Evolutionary conservation across 2,888 invertebrate genomes (phyloP).

Genomic region (Spilosoma lubricipeda): DNA sequence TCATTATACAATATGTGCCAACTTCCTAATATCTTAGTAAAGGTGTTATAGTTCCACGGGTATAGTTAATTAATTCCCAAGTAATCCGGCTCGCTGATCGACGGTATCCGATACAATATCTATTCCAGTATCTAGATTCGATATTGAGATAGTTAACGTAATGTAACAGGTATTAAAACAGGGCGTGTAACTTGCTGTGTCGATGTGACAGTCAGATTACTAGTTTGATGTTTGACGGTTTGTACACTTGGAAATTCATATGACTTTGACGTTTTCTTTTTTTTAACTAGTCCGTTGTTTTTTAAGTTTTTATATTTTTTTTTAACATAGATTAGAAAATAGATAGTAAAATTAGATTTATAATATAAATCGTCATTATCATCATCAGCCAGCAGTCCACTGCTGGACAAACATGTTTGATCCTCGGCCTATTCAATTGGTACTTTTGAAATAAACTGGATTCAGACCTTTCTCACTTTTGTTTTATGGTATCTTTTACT

Average conservation of each 20-base stretch:
- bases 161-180: slow-evolving; percentile 65
- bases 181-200: slow-evolving; percentile 61
- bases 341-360: too few relatives aligned
- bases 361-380: too few relatives aligned
- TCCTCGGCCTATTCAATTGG: too few relatives aligned
- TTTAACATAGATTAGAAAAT: too few relatives aligned
- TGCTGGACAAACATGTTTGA: too few relatives aligned
- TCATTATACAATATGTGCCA: slow-evolving; percentile 40
- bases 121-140: slow-evolving; percentile 66
- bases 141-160: slow-evolving; percentile 72
- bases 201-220: slow-evolving; percentile 52
- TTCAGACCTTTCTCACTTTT: too few relatives aligned
- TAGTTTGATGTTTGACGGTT: slow-evolving; percentile 39
- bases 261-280: neutral
- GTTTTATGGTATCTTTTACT: too few relatives aligned
- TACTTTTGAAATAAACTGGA: too few relatives aligned
- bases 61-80: slow-evolving; percentile 74
- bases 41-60: slow-evolving; percentile 66
- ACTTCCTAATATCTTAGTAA: slow-evolving; percentile 64
- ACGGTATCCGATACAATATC: slow-evolving; percentile 72
- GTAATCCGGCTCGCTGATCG: slow-evolving; percentile 73
- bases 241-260: neutral
- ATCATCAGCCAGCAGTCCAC: too few relatives aligned
- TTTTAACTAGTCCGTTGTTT: too few relatives aligned
- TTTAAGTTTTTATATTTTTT: too few relatives aligned